Evolutionary conservation across 2,888 invertebrate genomes (phyloP).

Genomic region (Agrypnus murinus): DNA sequence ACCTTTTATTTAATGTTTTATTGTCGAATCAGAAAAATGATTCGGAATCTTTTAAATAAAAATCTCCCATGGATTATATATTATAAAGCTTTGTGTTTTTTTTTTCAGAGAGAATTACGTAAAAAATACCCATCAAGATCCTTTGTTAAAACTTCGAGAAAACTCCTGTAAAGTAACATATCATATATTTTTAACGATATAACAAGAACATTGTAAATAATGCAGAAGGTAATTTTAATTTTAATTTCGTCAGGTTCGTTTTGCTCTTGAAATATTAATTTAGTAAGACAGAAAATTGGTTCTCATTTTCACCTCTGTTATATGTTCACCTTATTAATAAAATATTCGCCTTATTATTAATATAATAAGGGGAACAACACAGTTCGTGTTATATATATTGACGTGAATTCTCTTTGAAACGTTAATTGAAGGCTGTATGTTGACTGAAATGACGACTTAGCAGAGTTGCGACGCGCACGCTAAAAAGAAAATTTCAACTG

Average conservation of each 20-base stretch:
- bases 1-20: conserved; percentile 8
- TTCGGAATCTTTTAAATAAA: conserved; percentile 10
- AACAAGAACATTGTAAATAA: conserved; percentile 44
- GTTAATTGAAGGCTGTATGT: conserved; percentile 21
- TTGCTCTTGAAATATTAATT: conserved; percentile 44
- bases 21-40: not conserved
- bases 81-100: not conserved
- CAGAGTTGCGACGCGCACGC: conserved; percentile 11
- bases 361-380: conserved; percentile 20
- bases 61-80: not conserved
- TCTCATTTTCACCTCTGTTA: conserved; percentile 8
- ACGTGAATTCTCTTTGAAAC: conserved; percentile 9
- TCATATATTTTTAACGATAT: conserved; percentile 33
- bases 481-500: conserved; percentile 11
- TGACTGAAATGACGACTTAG: conserved; percentile 1
- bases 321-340: conserved; percentile 32
- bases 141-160: conserved; percentile 13
- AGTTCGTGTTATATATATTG: conserved; percentile 9
- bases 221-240: conserved; percentile 54
- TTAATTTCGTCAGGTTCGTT: conserved; percentile 51
- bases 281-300: conserved; percentile 15
- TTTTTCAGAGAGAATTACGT: not conserved
- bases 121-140: not conserved
- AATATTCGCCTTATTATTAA: conserved; percentile 26
- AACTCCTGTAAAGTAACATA: conserved; percentile 23